phyloP scores from a whole-genome alignment of 2,888 invertebrate genomes.

The Congeria kusceri region DNA sequence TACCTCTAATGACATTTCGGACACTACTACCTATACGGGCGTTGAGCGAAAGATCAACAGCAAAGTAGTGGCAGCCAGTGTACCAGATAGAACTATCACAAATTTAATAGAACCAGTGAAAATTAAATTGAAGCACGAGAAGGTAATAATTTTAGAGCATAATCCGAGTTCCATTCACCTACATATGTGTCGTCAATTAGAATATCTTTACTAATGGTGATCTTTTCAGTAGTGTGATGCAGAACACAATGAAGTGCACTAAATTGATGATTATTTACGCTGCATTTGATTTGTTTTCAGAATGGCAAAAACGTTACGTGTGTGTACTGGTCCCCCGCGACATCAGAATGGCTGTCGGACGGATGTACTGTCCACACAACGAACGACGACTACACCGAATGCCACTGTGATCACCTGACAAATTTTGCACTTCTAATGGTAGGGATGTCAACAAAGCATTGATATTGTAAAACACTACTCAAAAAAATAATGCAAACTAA shows the following conservation, averaged over 20 bases:
- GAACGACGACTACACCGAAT: conserved; percentile 65
- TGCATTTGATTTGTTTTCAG: conserved; percentile 81
- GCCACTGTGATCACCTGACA: conserved; percentile 79
- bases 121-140: conserved; percentile 59
- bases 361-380: conserved; percentile 70
- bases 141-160: too few species aligned
- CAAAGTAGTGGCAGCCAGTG: conserved; percentile 63
- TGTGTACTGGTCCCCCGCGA: conserved; percentile 96
- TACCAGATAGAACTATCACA: conserved; percentile 56
- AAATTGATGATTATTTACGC: too few species aligned
- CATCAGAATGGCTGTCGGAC: conserved; percentile 64
- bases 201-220: too few species aligned
- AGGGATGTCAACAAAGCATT: conserved; percentile 4
- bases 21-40: not conserved
- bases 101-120: conserved; percentile 58
- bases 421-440: conserved; percentile 82
- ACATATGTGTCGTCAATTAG: too few species aligned
- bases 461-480: too few species aligned
- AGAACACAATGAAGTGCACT: too few species aligned
- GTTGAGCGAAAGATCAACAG: conserved; percentile 58
- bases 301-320: conserved; percentile 96
- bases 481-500: too few species aligned
- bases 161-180: too few species aligned
- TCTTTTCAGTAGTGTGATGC: too few species aligned
- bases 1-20: not conserved